Conservation (phyloP, 2,888 invertebrate genomes). For the Agriopis marginaria region DNA sequence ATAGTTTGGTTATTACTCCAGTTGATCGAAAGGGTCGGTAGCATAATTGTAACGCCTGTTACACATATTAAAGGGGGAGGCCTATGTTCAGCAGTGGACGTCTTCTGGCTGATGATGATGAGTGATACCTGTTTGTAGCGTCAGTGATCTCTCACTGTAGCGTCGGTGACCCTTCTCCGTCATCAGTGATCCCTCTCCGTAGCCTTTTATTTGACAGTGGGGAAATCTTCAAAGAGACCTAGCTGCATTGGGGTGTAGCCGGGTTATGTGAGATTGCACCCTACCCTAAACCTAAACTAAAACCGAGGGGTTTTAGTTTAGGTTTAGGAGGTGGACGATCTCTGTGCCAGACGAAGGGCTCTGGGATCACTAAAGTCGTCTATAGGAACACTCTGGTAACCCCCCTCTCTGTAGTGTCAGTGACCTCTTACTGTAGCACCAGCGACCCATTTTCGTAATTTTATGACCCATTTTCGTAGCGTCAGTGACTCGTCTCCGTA, state of each 20-base stretch:
- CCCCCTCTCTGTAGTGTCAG: not conserved
- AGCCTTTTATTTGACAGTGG: not conserved
- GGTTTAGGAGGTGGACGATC: not conserved
- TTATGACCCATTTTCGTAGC: not conserved
- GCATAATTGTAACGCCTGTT: too few species aligned
- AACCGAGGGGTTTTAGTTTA: too few species aligned
- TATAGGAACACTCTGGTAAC: too few species aligned
- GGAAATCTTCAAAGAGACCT: too few species aligned
- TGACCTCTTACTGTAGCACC: not conserved
- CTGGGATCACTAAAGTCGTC: too few species aligned
- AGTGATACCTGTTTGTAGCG: not conserved
- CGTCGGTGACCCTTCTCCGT: not conserved
- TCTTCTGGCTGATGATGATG: not conserved
- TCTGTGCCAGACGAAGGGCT: not conserved
- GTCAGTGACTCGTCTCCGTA: not conserved
- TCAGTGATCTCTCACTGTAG: not conserved
- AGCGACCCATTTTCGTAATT: not conserved
- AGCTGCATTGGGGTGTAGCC: too few species aligned
- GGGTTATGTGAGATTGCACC: too few species aligned
- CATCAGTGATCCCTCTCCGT: not conserved
- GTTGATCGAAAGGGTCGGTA: too few species aligned
- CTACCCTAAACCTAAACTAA: too few species aligned
- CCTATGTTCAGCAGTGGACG: too few species aligned
- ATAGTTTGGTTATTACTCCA: too few species aligned
- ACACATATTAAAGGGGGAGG: too few species aligned